phyloP scores from a whole-genome alignment of 2,113 vertebrate species.

The Cairina moschata region DNA sequence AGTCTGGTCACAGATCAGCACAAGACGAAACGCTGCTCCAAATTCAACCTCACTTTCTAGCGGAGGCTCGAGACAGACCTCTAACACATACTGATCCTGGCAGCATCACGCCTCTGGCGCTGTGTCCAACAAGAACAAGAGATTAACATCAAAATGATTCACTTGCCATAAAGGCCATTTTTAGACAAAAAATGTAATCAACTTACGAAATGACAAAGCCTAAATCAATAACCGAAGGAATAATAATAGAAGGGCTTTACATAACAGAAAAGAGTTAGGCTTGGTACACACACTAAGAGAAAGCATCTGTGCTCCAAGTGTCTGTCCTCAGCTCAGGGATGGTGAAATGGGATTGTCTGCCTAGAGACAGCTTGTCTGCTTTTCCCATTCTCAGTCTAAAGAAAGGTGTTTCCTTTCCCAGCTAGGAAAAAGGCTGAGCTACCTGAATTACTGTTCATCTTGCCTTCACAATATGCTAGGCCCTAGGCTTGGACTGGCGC shows the following conservation, averaged over 20 bases:
- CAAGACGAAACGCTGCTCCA: neutral
- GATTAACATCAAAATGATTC: neutral
- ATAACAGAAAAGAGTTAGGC: neutral
- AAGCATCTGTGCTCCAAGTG: neutral
- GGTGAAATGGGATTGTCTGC: neutral
- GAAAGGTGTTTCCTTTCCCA: neutral
- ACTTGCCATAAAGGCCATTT: neutral
- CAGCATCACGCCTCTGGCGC: neutral
- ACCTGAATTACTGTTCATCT: neutral
- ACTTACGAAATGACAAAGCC: neutral
- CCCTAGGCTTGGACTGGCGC: too few species aligned
- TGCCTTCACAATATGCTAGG: neutral
- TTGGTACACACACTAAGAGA: rapidly evolving
- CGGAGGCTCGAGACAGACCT: neutral
- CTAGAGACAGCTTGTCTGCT: neutral
- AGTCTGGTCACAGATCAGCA: neutral
- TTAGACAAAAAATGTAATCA: neutral
- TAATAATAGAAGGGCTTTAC: neutral
- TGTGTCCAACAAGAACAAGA: neutral
- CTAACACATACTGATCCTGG: neutral
- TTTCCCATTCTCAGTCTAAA: neutral
- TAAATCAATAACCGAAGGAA: neutral
- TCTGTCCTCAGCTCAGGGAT: neutral
- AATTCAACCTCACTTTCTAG: neutral
- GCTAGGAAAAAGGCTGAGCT: neutral